These are phyloP conservation scores for Setophaga coronata DNA, from an alignment of 2,113 vertebrate genomes.

Conservation along the genomic window DNA sequence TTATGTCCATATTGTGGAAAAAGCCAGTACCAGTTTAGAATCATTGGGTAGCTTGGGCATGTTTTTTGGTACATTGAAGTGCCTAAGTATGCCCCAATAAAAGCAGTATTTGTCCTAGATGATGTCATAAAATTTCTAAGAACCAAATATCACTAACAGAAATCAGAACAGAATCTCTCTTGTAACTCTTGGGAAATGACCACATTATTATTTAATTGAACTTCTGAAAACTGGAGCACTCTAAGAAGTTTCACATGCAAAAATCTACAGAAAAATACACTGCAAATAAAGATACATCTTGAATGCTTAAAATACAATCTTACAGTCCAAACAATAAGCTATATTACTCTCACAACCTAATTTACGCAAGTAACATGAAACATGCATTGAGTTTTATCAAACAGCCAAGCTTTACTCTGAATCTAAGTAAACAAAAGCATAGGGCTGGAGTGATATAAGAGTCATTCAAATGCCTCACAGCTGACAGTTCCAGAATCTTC, in stretches of 20 bases:
- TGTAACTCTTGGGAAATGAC: background rate
- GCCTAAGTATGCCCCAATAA: background rate
- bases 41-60: background rate
- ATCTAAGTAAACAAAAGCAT: background rate
- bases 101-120: background rate
- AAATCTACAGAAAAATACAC: background rate
- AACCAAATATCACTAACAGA: background rate
- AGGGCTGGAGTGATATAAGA: background rate
- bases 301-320: background rate
- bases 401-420: background rate
- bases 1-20: background rate
- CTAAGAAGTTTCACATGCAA: background rate
- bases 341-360: background rate
- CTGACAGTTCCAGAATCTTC: background rate
- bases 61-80: background rate
- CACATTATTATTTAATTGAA: background rate
- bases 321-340: background rate
- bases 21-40: background rate
- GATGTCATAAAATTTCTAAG: background rate
- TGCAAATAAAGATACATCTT: background rate
- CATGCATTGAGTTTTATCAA: background rate
- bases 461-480: background rate
- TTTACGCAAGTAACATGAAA: background rate
- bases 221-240: background rate
- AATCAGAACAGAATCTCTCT: background rate